Evolutionary conservation across 2,888 invertebrate species (phyloP).

Genomic region (Agrotis puta): DNA sequence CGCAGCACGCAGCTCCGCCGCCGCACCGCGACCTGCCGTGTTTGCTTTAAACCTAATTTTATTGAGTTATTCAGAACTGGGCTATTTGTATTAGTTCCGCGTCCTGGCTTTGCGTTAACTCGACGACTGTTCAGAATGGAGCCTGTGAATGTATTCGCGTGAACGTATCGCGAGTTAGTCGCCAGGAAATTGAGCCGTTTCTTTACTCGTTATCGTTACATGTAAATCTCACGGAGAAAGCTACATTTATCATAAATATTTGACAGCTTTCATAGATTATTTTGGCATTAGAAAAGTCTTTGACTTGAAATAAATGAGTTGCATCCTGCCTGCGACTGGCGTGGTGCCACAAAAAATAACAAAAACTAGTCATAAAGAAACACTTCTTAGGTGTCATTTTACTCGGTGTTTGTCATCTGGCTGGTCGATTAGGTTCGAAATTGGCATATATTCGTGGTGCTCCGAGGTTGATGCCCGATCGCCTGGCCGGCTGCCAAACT

Average conservation of each 20-base stretch:
- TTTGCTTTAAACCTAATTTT: conserved; percentile 70
- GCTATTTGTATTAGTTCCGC: conserved; percentile 71
- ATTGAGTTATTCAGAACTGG: conserved; percentile 71
- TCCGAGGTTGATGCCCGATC: conserved; percentile 83
- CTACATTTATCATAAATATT: conserved; percentile 54
- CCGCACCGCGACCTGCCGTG: conserved; percentile 59
- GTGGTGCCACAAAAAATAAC: conserved; percentile 59
- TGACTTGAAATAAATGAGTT: conserved; percentile 64
- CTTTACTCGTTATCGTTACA: conserved; percentile 39
- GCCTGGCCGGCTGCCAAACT: conserved; percentile 82
- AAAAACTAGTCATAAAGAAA: conserved; percentile 61
- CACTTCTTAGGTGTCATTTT: conserved; percentile 65
- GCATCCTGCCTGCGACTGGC: conserved; percentile 64
- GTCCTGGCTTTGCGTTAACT: conserved; percentile 65
- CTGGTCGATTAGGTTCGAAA: conserved; percentile 65
- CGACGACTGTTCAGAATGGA: conserved; percentile 53
- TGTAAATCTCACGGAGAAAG: conserved; percentile 58
- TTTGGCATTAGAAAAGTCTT: conserved; percentile 63
- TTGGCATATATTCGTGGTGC: conserved; percentile 71
- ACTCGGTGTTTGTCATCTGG: conserved; percentile 68
- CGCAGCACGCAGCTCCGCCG: conserved; percentile 33
- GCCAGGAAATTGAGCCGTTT: conserved; percentile 57
- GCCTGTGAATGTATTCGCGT: conserved; percentile 58
- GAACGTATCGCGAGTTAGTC: conserved; percentile 47
- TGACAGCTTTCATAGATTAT: conserved; percentile 66